Conservation (phyloP, 2,797 vertebrate genomes). For the Lophotriccus pileatus region DNA sequence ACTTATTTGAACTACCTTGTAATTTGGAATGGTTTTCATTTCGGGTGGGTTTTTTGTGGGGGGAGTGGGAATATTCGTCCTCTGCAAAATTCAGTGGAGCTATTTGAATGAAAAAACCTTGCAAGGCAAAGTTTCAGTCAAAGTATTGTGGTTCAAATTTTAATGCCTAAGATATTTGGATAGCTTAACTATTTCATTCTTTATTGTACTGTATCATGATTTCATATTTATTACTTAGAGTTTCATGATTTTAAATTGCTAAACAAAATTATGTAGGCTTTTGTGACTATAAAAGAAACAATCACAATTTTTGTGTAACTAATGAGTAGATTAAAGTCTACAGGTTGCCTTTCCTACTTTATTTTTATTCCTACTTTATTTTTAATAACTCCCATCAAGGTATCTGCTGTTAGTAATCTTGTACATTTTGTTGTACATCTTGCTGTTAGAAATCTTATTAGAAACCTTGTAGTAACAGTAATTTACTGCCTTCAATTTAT, state of each 20-base stretch:
- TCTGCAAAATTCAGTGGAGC: neutral
- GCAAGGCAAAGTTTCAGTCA: neutral
- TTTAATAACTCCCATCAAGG: neutral
- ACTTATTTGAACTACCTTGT: neutral
- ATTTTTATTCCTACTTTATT: no score
- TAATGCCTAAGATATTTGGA: neutral
- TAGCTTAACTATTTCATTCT: neutral
- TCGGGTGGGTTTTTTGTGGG: accelerated
- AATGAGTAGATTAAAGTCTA: neutral
- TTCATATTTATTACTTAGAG: neutral
- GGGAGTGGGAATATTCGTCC: neutral
- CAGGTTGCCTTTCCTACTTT: neutral
- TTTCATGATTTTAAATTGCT: neutral
- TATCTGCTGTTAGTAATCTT: neutral
- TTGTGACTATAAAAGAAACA: neutral
- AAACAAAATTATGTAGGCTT: neutral
- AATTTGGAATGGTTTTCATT: neutral
- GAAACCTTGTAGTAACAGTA: neutral
- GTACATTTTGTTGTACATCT: no score
- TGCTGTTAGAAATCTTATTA: no score
- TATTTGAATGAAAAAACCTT: neutral
- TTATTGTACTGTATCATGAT: neutral
- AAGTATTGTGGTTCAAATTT: neutral
- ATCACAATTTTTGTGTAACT: neutral
- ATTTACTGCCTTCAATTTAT: neutral